Base-by-base conservation (phyloP, 2,113 vertebrate genomes). In the Phylloscopus trochilus region DNA sequence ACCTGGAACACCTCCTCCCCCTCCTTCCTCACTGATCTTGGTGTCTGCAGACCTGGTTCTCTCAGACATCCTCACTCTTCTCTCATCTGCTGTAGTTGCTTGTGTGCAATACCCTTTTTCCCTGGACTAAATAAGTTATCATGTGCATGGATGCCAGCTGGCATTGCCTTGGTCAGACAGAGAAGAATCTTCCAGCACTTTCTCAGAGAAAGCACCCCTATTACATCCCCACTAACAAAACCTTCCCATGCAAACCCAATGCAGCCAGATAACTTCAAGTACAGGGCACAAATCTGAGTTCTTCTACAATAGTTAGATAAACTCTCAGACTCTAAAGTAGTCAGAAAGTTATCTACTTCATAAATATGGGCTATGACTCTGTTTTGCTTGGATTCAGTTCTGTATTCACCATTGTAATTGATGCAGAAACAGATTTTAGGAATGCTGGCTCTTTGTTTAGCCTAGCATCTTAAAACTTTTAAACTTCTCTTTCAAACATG, bases 111-210 rank as follows among this genome's bases (percentile, higher is more conserved):
- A 51, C 16, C 6, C 3, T 51, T 41, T 47, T 22, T 30, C 13
- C 31, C 60, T 23, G 30, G 16, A 21, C 52, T 43, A 43, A 53
- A 52, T 51, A 52, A 67, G 26, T 67, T 43, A 37, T 17, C 15
- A 37, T 39, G 19, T 27, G 8, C 5, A 3, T 44, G 27, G 46
- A 31, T 72, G 33, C 14, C 21, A 35, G 27, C 26, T 68, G 73
- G 14, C 15, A 28, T 37, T 37, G 18, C 3, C 37, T 59, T 5
- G 1, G 15, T 19, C 33, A 43, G 53, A 33, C 14, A 31, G 0
- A 33, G 33, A 27, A 27, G 60, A 44, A 52, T 11, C 21, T 37
- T 44, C 27, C 39, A 52, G 18, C 31, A 23, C 12, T 35, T 69
- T 53, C 63, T 87, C 28, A 28, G 27, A 60, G 33, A 69, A 77